Conservation (phyloP, 2,113 vertebrate species). For the Meriones unguiculatus region DNA sequence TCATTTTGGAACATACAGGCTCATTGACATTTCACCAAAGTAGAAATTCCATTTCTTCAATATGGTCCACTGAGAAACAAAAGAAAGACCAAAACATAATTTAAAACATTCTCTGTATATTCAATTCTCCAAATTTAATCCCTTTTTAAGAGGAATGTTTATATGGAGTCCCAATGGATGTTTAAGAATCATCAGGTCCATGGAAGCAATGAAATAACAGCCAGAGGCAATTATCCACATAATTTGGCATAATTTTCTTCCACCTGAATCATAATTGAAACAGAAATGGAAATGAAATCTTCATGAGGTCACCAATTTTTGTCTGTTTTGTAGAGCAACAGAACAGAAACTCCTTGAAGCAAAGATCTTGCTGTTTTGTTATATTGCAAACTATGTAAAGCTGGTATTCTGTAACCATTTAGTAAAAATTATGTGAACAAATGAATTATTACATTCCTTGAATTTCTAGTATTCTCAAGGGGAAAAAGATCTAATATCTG, state of each 20-base stretch:
- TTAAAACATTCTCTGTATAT: conserved; percentile 49
- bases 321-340: not conserved
- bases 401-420: not conserved
- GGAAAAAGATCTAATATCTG: not conserved
- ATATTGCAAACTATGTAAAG: not conserved
- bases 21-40: conserved; percentile 66
- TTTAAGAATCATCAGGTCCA: conserved; percentile 46
- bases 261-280: conserved; percentile 59
- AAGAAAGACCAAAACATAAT: not conserved
- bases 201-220: conserved; percentile 21
- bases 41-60: conserved; percentile 48
- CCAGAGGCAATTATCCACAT: conserved; percentile 49
- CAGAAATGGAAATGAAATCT: conserved; percentile 32
- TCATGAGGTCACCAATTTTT: conserved; percentile 7
- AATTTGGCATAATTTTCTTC: conserved; percentile 69
- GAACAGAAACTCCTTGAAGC: not conserved
- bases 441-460: not conserved
- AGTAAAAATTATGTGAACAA: conserved; percentile 31
- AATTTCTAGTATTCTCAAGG: not conserved
- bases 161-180: not conserved
- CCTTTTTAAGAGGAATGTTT: conserved; percentile 50
- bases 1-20: conserved; percentile 39
- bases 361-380: conserved; percentile 18
- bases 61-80: conserved; percentile 48
- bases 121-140: conserved; percentile 47